Conservation (phyloP, 2,797 vertebrate genomes). For the Clarias platycephalus region DNA sequence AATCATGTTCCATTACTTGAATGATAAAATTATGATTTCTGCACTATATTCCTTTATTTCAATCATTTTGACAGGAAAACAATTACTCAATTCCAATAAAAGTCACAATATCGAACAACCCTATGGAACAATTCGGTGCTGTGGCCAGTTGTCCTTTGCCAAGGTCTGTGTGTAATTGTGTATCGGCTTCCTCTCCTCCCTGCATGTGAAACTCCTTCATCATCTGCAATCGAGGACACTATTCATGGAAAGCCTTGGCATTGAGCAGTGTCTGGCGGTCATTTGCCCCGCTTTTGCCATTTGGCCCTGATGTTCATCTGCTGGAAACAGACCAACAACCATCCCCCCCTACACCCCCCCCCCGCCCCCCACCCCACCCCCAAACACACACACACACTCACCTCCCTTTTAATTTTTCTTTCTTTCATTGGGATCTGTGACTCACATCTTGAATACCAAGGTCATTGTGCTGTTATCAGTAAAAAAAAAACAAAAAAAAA, state of each 20-base stretch:
- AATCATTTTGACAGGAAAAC: neutral
- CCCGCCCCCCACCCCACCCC: too few species aligned
- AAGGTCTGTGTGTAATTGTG: neutral
- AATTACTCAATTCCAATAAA: slow-evolving; percentile 4
- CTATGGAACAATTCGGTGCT: neutral
- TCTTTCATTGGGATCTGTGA: slow-evolving; percentile 40
- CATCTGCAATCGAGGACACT: slow-evolving; percentile 27
- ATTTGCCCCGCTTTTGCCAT: slow-evolving; percentile 2
- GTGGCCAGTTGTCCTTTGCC: neutral
- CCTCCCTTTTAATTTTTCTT: neutral
- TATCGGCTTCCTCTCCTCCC: neutral
- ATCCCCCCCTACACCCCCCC: too few species aligned
- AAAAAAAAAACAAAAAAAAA: slow-evolving; percentile 18
- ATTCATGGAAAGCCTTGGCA: slow-evolving; percentile 23
- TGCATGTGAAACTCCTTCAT: slow-evolving; percentile 35
- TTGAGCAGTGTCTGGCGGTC: slow-evolving; percentile 34
- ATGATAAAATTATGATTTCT: neutral
- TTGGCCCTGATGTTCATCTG: slow-evolving; percentile 27
- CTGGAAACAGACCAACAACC: slow-evolving; percentile 26
- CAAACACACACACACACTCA: neutral
- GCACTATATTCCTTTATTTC: neutral
- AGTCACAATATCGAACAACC: slow-evolving; percentile 1
- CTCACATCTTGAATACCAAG: slow-evolving; percentile 41
- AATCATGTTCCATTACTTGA: neutral
- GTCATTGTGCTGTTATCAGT: slow-evolving; percentile 24